These are phyloP conservation scores for Callosobruchus maculatus DNA, from an alignment of 2,888 invertebrate species.

Conservation along the genomic window DNA sequence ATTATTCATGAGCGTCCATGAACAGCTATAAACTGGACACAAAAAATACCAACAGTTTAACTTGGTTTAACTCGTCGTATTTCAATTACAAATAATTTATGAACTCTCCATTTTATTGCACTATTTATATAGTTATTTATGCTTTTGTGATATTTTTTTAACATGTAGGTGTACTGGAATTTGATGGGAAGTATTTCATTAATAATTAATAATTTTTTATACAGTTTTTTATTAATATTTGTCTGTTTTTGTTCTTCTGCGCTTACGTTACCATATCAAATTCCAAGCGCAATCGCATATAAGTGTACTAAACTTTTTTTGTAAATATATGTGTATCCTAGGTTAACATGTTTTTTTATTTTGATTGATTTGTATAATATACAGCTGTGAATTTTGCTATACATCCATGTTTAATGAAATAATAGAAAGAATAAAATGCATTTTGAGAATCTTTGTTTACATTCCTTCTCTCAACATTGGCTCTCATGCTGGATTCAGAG, in stretches of 20 bases:
- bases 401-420: neutral
- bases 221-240: neutral
- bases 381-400: neutral
- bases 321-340: neutral
- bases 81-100: neutral
- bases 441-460: neutral
- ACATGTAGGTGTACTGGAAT: neutral
- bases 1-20: no score
- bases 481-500: no score
- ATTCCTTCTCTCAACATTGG: neutral
- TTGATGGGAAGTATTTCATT: neutral
- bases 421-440: neutral
- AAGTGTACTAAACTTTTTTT: neutral
- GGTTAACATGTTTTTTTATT: neutral
- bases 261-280: neutral
- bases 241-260: neutral
- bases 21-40: neutral
- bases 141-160: neutral
- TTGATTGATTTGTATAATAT: neutral
- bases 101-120: neutral
- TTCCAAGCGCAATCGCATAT: neutral
- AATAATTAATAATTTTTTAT: neutral
- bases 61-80: no score
- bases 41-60: neutral
- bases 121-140: neutral